Percentiles rank a stretch among this genome's conserved stretches.
Conservation (phyloP, 2,113 vertebrate species). For the Elephantulus edwardii region DNA sequence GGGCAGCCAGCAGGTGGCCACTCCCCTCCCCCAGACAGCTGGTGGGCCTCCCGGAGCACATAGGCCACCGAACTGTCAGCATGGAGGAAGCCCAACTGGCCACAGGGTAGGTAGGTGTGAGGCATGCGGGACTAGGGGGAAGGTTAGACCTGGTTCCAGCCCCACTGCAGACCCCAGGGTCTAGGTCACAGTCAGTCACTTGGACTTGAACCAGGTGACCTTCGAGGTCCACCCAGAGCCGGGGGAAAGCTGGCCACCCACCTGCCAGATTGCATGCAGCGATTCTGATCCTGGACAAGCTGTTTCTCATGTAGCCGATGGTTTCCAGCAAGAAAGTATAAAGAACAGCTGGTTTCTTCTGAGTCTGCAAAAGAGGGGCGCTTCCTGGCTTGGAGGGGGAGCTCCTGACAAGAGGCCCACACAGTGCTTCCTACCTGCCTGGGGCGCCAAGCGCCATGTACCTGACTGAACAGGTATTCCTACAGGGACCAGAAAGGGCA, state of each 20-base stretch:
- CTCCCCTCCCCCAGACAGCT: too few relatives aligned
- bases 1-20: too few relatives aligned
- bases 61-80: neutral
- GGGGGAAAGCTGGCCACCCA: neutral
- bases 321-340: conserved; percentile 66
- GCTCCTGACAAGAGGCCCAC: rapidly evolving
- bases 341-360: conserved; percentile 66
- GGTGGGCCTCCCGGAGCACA: rapidly evolving
- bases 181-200: neutral
- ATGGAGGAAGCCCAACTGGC: rapidly evolving
- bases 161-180: neutral
- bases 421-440: neutral
- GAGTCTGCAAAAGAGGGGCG: conserved; percentile 24
- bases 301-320: conserved; percentile 30
- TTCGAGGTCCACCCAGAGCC: neutral
- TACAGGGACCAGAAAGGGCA: too few relatives aligned
- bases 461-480: too few relatives aligned
- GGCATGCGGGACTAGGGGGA: rapidly evolving
- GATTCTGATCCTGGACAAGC: conserved; percentile 31
- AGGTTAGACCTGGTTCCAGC: neutral
- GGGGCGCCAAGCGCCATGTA: neutral
- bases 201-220: too few relatives aligned
- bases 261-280: conserved; percentile 71
- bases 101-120: rapidly evolving
- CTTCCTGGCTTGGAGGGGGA: neutral